phyloP scores from a whole-genome alignment of 2,797 vertebrate species.

The Sebastes kiyomatsui region DNA sequence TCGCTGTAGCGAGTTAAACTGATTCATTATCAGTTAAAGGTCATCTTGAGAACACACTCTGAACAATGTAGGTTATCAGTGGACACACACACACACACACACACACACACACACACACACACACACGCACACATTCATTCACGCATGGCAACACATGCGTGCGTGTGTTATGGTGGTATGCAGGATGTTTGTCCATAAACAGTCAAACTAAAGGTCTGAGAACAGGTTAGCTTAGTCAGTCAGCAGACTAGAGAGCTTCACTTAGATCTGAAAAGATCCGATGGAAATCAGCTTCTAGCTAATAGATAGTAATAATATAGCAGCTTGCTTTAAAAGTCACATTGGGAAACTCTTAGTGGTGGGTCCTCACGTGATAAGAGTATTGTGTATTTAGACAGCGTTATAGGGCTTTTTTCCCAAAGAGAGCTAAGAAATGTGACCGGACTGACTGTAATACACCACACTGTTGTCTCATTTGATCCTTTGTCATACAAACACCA shows the following conservation, averaged over 20 bases:
- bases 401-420: not conserved
- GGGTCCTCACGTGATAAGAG: not conserved
- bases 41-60: conserved; percentile 45
- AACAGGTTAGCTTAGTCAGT: conserved; percentile 13
- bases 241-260: not conserved
- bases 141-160: no score
- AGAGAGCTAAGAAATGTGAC: not conserved
- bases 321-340: not conserved
- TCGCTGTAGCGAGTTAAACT: not conserved
- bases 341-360: not conserved
- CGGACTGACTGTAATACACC: not conserved
- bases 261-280: not conserved
- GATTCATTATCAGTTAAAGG: conserved; percentile 34
- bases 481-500: not conserved
- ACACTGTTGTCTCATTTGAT: not conserved
- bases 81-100: conserved; percentile 6
- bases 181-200: conserved; percentile 68
- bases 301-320: not conserved
- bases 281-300: not conserved
- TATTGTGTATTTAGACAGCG: not conserved
- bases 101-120: conserved; percentile 9
- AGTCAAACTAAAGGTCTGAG: conserved; percentile 41
- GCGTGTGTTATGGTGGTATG: conserved; percentile 53
- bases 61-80: conserved; percentile 57
- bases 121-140: not conserved